Base-by-base conservation (phyloP, 1,140 invertebrate species). In the Drosophila quadrilineata region DNA sequence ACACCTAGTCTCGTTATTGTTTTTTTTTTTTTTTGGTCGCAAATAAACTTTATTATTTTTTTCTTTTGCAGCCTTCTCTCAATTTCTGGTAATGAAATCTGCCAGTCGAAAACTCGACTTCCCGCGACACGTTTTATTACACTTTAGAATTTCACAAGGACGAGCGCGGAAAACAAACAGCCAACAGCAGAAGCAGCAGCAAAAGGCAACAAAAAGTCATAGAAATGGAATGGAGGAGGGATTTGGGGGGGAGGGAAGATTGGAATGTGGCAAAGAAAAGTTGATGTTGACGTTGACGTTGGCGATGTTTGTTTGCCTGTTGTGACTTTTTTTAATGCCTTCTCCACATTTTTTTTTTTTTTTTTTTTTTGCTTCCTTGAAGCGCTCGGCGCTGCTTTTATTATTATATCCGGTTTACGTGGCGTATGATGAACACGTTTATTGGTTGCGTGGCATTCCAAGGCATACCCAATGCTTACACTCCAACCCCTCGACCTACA, bases 361-460 rank as follows among this genome's bases (percentile, higher is more conserved):
- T 29, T 52, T 50, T n/a, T n/a, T n/a, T n/a, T n/a, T n/a, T n/a
- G n/a, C n/a, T n/a, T n/a, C n/a, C n/a, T n/a, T n/a, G n/a, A n/a
- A n/a, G n/a, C n/a, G n/a, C n/a, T n/a, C n/a, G n/a, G n/a, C 50
- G 40, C 48, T 53, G 48, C 52, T 70, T 67, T 75, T 82, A 84
- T 76, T 82, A 82, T 84, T 76, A 65, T 70, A 76, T 82, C 77
- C 76, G 77, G 76, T 59, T 84, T 73, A 82, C 64, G 77, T 82
- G 63, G 72, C 71, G 64, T 70, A 84, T 82, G 73, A 82, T 76
- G 72, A 84, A 73, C 64, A 73, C 59, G 57, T 73, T 75, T 70
- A 84, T 73, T 71, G 76, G 72, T 75, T 82, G 72, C 68, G 54
- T 63, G 73, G 38, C 59, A 29, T 38, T 60, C 31, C 21, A 17